Base-by-base conservation (phyloP, 2,797 vertebrate species). In the Mus spretus region DNA sequence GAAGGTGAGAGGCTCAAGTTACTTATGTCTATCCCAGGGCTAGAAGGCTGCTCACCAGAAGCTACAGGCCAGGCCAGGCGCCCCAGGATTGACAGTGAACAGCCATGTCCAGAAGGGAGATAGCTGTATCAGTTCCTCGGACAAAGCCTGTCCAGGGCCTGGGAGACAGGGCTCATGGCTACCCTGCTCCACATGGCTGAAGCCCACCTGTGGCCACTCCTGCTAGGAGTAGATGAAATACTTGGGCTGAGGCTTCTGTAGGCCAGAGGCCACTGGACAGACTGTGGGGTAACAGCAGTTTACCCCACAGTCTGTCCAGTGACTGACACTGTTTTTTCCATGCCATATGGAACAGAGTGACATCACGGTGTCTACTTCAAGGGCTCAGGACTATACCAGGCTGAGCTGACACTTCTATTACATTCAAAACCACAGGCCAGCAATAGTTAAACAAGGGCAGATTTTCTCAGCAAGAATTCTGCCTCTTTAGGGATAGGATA, bases 391-490 rank as follows among this genome's bases (percentile, higher is more conserved):
- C 47, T 37, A 77, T 2, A 37, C 31, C 10, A 34, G 75, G 37
- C 44, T 19, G 0, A 63, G 4, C 0, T 0, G 34, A 17, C 31
- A n/a, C 63, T 53, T 1, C n/a, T 19, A 2, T 13, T 61, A 0
- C 37, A 47, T 19, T 86, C 6, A 55, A 72, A 72, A 44, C 55
- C 14, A 50, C 2, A 6, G 4, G 0, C 50, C 26, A 40, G 22
- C 53, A 57, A 53, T 61, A 3, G 3, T 7, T 82, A 61, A 61
- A 57, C 15, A 6, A 77, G 13, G 70, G 50, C 65, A 11, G 44
- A n/a, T 8, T 34, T 34, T 50, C 61, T 90, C 77, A 70, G 47
- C 77, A 40, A 31, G 26, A 80, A 11, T 65, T 65, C 24, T 50
- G 53, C 59, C 63, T 50, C 1, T 22, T 17, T 31, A 24, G 26